Evolutionary conservation across 2,113 vertebrate species (phyloP).

Genomic region (Aegotheles bennettii): DNA sequence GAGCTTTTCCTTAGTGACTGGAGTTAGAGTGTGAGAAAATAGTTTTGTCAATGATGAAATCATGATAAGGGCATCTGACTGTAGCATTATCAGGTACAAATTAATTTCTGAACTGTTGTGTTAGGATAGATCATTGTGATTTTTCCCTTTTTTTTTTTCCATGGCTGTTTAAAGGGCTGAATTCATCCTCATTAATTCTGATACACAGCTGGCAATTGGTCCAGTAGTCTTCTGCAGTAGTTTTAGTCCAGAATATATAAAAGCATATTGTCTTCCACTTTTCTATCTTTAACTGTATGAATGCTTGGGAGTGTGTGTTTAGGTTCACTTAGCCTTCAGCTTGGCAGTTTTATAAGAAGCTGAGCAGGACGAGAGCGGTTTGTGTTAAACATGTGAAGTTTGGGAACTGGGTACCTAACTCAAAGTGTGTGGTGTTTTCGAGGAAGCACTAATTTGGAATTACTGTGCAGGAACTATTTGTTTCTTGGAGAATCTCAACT

Average conservation of each 20-base stretch:
- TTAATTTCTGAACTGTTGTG: background rate
- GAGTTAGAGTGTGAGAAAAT: background rate
- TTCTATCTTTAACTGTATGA: background rate
- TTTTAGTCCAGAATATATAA: background rate
- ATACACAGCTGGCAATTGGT: background rate
- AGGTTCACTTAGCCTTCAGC: background rate
- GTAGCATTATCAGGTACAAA: background rate
- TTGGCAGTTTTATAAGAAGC: background rate
- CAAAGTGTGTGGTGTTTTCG: background rate
- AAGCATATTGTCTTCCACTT: rapidly evolving
- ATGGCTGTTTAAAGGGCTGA: background rate
- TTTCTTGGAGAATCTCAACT: background rate
- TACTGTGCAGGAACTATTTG: background rate
- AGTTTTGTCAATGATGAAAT: background rate
- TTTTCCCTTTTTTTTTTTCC: background rate
- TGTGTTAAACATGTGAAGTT: background rate
- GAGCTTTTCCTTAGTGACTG: background rate
- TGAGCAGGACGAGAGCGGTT: background rate
- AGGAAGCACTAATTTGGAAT: background rate
- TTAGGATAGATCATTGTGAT: background rate
- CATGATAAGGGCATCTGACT: background rate
- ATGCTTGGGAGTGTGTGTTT: background rate
- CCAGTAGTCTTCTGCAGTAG: background rate
- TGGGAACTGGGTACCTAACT: background rate
- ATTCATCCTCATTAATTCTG: background rate